Evolutionary conservation across 2,888 invertebrate species (phyloP).

Genomic region (Tanytarsus gracilentus): DNA sequence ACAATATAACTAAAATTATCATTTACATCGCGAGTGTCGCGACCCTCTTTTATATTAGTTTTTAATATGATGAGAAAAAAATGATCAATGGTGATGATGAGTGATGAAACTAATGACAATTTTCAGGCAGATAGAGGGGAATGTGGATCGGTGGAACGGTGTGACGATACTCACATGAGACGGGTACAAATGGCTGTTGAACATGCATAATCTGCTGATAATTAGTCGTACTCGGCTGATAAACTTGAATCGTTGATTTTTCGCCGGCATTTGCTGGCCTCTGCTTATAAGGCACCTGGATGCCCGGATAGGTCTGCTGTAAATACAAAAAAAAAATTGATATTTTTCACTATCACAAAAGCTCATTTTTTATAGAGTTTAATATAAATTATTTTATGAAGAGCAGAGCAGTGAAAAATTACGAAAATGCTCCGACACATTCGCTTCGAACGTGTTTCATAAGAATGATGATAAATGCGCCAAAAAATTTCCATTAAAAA

Average conservation of each 20-base stretch:
- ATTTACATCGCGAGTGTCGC: too few relatives aligned
- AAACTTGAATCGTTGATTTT: constrained; percentile 83
- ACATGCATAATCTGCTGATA: constrained; percentile 94
- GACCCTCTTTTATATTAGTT: too few relatives aligned
- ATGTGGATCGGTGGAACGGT: constrained; percentile 35
- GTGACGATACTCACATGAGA: constrained; percentile 90
- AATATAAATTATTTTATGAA: neutral
- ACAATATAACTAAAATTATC: too few relatives aligned
- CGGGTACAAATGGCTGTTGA: constrained; percentile 91
- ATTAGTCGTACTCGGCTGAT: constrained; percentile 83
- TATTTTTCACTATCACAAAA: too few relatives aligned
- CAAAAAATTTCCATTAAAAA: neutral
- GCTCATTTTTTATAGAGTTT: too few relatives aligned
- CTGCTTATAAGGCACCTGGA: constrained; percentile 83
- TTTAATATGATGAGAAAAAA: constrained; percentile 6
- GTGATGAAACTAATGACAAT: constrained; percentile 26
- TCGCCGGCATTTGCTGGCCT: constrained; percentile 93
- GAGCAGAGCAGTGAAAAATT: too few relatives aligned
- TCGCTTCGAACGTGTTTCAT: neutral
- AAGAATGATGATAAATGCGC: neutral
- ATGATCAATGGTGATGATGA: constrained; percentile 18
- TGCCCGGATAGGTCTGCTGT: constrained; percentile 82
- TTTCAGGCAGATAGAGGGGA: constrained; percentile 7
- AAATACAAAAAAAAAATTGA: constrained; percentile 31
- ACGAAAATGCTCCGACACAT: too few relatives aligned